Base-by-base conservation (phyloP, 2,888 invertebrate genomes). In the Ophion costatus region DNA sequence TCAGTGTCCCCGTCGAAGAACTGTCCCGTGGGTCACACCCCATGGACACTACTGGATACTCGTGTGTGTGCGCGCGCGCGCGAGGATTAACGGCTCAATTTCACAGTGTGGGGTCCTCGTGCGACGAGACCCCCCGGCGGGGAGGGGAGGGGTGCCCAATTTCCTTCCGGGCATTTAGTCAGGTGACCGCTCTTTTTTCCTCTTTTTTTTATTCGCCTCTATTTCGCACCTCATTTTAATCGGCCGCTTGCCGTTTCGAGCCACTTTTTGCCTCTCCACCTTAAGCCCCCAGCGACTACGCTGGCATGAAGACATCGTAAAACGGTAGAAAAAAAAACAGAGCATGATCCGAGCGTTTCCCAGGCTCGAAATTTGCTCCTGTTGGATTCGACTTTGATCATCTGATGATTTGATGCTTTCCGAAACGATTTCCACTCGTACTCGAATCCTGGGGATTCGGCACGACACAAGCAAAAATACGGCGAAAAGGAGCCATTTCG, bases 21-120 rank as follows among this genome's bases (percentile, higher is more conserved):
- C 82, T 83, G 80, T 85, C 85, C 85, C 67, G 86, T 69, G 88
- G 79, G 86, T 81, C 74, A 82, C 83, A 78, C 78, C 81, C 80
- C 51, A 85, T 82, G 83, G 63, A 74, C 74, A 59, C 82, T 85
- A 77, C 80, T 83, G 87, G 84, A 82, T 85, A 82, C 77, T 45
- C 81, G 79, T 77, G 75, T 66, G 80, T 88, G 66, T 61, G 75
- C 75, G 84, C 89, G 91, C 71, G 80, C 89, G 66, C 64, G 75
- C 75, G 84, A 89, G 91, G 89, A 91, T 91, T 92, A 92, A 93
- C 92, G 91, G 92, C 92, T 93, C 93, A 92, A 93, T 92, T 93
- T 92, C 92, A 92, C 92, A 91, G 87, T 17, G 51, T 88, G 87
- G 84, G 85, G 76, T 80, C 87, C 80, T 83, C 86, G 86, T 38